Conservation (phyloP, 2,797 vertebrate genomes). For the Rhadinocentrus ornatus region DNA sequence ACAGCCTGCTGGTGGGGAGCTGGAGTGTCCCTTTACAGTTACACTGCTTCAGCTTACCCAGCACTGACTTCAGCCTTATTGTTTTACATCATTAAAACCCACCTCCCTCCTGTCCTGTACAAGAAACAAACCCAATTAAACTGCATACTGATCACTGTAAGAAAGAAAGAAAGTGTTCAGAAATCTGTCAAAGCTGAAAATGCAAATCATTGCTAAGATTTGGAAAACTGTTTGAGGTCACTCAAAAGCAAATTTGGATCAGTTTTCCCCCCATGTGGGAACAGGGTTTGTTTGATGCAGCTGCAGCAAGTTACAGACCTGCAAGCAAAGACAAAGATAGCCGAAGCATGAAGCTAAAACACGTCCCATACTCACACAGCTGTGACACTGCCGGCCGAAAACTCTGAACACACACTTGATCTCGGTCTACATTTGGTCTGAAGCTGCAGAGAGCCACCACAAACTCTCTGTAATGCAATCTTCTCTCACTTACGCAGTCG, state of each 20-base stretch:
- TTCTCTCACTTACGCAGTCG: background rate
- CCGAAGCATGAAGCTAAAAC: conserved; percentile 40
- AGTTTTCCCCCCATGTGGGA: conserved; percentile 62
- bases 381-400: conserved; percentile 26
- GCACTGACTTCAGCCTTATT: conserved; percentile 66
- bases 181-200: conserved; percentile 65
- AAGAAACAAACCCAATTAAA: conserved; percentile 6
- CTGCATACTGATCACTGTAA: background rate
- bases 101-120: background rate
- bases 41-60: conserved; percentile 65
- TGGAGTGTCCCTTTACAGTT: conserved; percentile 71
- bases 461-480: background rate
- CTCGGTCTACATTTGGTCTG: conserved; percentile 19
- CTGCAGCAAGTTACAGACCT: conserved; percentile 60
- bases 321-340: conserved; percentile 58
- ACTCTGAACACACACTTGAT: conserved; percentile 18
- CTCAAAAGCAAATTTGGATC: conserved; percentile 65
- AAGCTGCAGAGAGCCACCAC: conserved; percentile 40
- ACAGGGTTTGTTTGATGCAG: conserved; percentile 72
- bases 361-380: conserved; percentile 67
- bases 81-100: conserved; percentile 64
- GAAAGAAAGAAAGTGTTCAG: background rate
- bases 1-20: conserved; percentile 75
- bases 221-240: conserved; percentile 51
- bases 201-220: conserved; percentile 68